phyloP scores from a whole-genome alignment of 2,797 vertebrate species.

The Squalus acanthias region DNA sequence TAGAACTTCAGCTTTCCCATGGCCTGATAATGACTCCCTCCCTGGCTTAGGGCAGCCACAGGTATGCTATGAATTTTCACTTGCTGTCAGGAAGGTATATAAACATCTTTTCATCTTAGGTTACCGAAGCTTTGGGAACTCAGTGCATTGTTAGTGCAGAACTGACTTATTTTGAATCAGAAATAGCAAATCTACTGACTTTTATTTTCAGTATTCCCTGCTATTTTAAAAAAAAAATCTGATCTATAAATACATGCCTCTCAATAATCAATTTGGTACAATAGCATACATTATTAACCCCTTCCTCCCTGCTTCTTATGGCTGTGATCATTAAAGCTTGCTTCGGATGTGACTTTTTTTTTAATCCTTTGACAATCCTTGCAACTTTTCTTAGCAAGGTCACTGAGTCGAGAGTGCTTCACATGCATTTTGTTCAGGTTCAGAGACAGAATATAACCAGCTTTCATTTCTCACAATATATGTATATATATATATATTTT shows the following conservation, averaged over 20 bases:
- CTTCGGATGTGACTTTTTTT: neutral
- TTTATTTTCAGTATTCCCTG: neutral
- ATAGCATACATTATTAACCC: neutral
- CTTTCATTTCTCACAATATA: neutral
- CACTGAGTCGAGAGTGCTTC: neutral
- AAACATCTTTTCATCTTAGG: constrained; percentile 56
- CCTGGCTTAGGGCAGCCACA: constrained; percentile 49
- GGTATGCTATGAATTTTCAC: constrained; percentile 50
- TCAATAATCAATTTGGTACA: neutral
- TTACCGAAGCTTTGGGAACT: constrained; percentile 52
- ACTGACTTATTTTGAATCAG: neutral
- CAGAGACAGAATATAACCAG: neutral
- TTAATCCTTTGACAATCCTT: neutral
- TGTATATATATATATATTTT: neutral
- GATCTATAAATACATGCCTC: neutral
- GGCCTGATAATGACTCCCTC: constrained; percentile 51
- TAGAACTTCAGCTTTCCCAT: constrained; percentile 50
- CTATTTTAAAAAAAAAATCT: neutral
- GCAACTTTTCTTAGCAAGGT: neutral
- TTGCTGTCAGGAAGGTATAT: constrained; percentile 52
- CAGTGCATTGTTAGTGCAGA: constrained; percentile 50
- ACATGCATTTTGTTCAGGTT: too few relatives aligned
- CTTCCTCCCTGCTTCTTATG: neutral
- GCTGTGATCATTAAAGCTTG: neutral
- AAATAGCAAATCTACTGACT: neutral